Evolutionary conservation across 2,113 vertebrate genomes (phyloP).

Genomic region (Empidonax alnorum): DNA sequence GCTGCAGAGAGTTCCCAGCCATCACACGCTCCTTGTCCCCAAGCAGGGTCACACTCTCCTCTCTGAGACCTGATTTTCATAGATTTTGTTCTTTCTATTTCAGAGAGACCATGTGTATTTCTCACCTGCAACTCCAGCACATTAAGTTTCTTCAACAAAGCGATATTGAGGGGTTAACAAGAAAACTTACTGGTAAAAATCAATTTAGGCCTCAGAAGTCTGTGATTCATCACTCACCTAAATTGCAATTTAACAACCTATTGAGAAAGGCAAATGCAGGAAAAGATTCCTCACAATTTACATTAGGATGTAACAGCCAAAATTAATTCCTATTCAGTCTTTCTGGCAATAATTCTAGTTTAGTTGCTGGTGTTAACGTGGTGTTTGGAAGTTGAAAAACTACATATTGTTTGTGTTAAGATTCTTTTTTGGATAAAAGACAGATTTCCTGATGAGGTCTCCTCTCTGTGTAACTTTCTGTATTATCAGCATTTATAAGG

Average conservation of each 20-base stretch:
- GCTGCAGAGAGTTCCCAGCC: constrained; percentile 12
- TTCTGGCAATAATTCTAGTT: not conserved
- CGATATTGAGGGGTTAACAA: not conserved
- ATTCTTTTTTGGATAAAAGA: not conserved
- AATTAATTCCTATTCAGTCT: not conserved
- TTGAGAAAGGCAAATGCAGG: not conserved
- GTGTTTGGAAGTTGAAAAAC: not conserved
- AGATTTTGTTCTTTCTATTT: not conserved
- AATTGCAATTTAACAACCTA: not conserved
- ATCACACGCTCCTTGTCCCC: not conserved
- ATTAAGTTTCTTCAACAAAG: not conserved
- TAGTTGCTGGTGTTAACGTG: not conserved
- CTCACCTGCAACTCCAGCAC: not conserved
- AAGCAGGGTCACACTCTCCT: constrained; percentile 4
- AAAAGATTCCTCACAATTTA: constrained; percentile 3
- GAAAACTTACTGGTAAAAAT: constrained; percentile 5
- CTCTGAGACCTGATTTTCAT: not conserved
- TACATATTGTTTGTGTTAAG: not conserved
- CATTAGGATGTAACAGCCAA: not conserved
- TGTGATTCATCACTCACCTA: constrained; percentile 7
- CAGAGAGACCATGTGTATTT: not conserved
- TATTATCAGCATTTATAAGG: not conserved
- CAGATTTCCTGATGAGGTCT: not conserved
- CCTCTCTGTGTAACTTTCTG: not conserved
- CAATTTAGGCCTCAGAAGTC: not conserved